Evolutionary conservation across 2,113 vertebrate species (phyloP).

Genomic region (rat (Rattus norvegicus)): GRCr8 NC_086032.1:12206001-12206500

Average conservation of each 20-base stretch:
- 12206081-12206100: neutral
- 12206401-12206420: neutral
- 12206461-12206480: neutral
- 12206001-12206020: slow-evolving; percentile 69
- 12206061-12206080: neutral
- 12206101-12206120: neutral
- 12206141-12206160: neutral
- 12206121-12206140: neutral
- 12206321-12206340: neutral
- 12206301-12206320: neutral
- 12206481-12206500: neutral
- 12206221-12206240: neutral
- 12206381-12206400: no score
- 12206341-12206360: neutral
- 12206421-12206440: neutral
- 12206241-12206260: neutral
- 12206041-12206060: slow-evolving; percentile 67
- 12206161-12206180: slow-evolving; percentile 1
- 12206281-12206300: neutral
- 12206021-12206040: slow-evolving; percentile 69
- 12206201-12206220: slow-evolving; percentile 10
- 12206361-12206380: no score
- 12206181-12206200: slow-evolving; percentile 15
- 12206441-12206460: neutral
- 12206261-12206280: neutral